Base-by-base conservation (phyloP, 2,888 invertebrate species). In the Athalia rosae region DNA sequence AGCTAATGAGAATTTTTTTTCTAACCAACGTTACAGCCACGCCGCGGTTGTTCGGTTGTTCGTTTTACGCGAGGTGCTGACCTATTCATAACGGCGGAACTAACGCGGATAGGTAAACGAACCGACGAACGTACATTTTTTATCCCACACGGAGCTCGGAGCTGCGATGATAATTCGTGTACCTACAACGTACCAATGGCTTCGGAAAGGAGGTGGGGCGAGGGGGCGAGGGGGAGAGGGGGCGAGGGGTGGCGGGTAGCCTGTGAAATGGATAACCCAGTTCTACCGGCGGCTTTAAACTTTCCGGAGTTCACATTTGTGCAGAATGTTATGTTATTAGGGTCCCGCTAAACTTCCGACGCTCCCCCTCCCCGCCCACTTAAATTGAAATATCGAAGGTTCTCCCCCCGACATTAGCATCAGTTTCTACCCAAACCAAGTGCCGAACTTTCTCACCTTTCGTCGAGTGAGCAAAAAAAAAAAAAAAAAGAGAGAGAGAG, bases 311-410 rank as follows among this genome's bases (percentile, higher is more conserved):
- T 74, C 74, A 74, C 74, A 61, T 74, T 74, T 74, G 61, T 62
- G 28, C 61, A 74, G 61, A 74, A 74, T 61, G 61, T 74, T 61
- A 74, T 74, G 61, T 74, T 62, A 74, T 74, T 61, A 74, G 59
- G 61, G 71, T 71, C 8, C 50, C 47, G 41, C 53, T 28, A 67
- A 50, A 67, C 50, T 53, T 67, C 67, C 48, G 6, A 48, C 15
- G 4, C 48, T 8, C 63, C 47, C 15, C 7, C 74, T 47, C 13
- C 11, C 13, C 48, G 15, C 13, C 45, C 74, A 62, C 61, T 74
- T 62, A 74, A 74, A 74, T 74, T 74, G 74, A 74, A 74, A 74
- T 74, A 74, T 74, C 61, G 74, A 48, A 50, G 74, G 74, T 59
- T 11, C 67, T 59, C 13, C 62, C 56, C 69, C 58, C 13, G 71